These are phyloP conservation scores for Stegophylla sp. DNA, from an alignment of 2,888 invertebrate genomes.

Conservation along the genomic window DNA sequence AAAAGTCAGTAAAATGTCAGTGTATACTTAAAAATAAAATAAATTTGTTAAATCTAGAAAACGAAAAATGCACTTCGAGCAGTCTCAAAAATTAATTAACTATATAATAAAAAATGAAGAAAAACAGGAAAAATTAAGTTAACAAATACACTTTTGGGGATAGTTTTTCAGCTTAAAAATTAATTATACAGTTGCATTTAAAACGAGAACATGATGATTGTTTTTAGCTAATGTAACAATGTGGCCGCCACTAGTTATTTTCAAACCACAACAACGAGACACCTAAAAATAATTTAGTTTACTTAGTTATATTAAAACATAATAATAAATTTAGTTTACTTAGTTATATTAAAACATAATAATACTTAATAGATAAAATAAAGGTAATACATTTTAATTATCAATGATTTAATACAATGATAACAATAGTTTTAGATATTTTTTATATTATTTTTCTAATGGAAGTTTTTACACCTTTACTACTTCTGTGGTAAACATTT, in stretches of 20 bases:
- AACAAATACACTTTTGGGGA: slow-evolving; percentile 69
- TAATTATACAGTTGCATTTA: slow-evolving; percentile 73
- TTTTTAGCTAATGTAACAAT: slow-evolving; percentile 96
- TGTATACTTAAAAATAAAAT: slow-evolving; percentile 49
- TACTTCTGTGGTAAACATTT: no score
- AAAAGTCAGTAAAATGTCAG: slow-evolving; percentile 56
- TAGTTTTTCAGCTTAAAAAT: slow-evolving; percentile 71
- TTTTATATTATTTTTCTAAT: no score
- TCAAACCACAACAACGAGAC: slow-evolving; percentile 95
- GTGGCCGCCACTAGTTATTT: slow-evolving; percentile 95
- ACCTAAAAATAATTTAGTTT: slow-evolving; percentile 78
- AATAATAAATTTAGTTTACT: no score
- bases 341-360: no score
- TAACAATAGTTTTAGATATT: no score
- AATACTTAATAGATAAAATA: no score
- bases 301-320: no score
- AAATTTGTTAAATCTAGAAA: slow-evolving; percentile 55
- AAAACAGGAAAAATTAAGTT: slow-evolving; percentile 62
- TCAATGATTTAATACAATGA: no score
- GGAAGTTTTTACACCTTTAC: no score
- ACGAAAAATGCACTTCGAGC: slow-evolving; percentile 58
- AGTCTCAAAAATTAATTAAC: slow-evolving; percentile 58
- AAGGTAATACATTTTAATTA: no score
- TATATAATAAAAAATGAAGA: slow-evolving; percentile 54
- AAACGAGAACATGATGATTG: slow-evolving; percentile 96